A percentile compares a stretch with the other conserved stretches of the same genome.
Conservation (phyloP, 2,888 invertebrate species). For the Aspidapion aeneum region DNA sequence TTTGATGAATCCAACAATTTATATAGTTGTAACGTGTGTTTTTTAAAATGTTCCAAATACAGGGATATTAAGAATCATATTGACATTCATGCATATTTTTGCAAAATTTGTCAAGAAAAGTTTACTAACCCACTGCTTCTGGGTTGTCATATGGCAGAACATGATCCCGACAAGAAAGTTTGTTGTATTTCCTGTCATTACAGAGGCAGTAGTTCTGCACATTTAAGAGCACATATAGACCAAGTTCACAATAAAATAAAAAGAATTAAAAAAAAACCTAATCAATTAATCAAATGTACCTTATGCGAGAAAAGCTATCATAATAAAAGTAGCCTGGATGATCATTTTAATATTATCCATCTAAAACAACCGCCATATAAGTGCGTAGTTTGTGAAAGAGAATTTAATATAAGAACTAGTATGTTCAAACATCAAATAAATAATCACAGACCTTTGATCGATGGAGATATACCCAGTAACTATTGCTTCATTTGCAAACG, state of each 20-base stretch:
- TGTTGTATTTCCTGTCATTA: conserved; percentile 41
- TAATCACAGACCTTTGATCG: conserved; percentile 20
- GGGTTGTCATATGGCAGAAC: conserved; percentile 39
- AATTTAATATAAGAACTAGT: conserved; percentile 25
- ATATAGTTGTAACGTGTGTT: conserved; percentile 18
- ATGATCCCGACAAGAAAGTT: conserved; percentile 36
- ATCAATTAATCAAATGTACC: conserved; percentile 25
- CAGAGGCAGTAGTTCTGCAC: conserved; percentile 32
- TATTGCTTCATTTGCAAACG: conserved; percentile 24
- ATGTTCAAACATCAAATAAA: conserved; percentile 31
- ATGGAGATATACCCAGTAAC: conserved; percentile 23
- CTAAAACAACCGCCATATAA: conserved; percentile 47
- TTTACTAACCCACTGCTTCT: conserved; percentile 41
- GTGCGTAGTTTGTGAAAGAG: conserved; percentile 48
- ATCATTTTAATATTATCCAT: conserved; percentile 28
- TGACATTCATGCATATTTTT: conserved; percentile 45
- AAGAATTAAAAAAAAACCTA: too few relatives aligned
- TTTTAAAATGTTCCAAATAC: conserved; percentile 6
- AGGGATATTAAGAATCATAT: conserved; percentile 10
- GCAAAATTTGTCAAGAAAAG: conserved; percentile 37
- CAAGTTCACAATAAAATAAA: conserved; percentile 34
- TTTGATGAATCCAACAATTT: conserved; percentile 1
- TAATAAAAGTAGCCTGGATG: conserved; percentile 17
- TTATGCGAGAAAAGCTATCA: conserved; percentile 21
- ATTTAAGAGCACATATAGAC: conserved; percentile 39